phyloP scores from a whole-genome alignment of 1,140 invertebrate genomes.

The Cotesia typhae region DNA sequence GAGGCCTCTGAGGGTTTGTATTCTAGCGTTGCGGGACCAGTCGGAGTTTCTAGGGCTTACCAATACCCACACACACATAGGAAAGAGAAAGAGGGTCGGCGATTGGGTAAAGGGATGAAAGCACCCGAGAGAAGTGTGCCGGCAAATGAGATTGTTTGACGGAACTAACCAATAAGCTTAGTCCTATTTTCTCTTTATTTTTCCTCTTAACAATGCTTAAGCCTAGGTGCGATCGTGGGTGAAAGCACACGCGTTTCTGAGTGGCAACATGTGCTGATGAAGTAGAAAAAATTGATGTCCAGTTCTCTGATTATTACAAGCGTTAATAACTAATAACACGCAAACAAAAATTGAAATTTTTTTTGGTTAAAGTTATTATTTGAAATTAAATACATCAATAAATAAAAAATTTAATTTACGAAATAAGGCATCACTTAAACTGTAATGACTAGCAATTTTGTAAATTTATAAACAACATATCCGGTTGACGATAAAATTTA shows the following conservation, averaged over 20 bases:
- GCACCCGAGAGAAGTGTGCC: constrained; percentile 43
- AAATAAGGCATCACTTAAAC: background rate
- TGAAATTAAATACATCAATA: no score
- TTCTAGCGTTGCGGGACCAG: constrained; percentile 46
- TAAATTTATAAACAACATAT: constrained; percentile 53
- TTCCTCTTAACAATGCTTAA: constrained; percentile 8
- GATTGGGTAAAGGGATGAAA: constrained; percentile 40
- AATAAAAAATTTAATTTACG: constrained; percentile 13
- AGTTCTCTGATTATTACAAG: background rate
- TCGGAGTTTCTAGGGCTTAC: constrained; percentile 19
- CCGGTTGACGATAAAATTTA: constrained; percentile 56
- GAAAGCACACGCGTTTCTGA: background rate
- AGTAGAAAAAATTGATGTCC: constrained; percentile 3
- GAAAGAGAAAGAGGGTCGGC: constrained; percentile 42
- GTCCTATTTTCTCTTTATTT: constrained; percentile 7
- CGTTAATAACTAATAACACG: background rate
- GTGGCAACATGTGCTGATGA: constrained; percentile 18
- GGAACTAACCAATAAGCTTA: constrained; percentile 57
- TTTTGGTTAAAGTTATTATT: no score
- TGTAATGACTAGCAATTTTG: background rate
- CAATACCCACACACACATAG: constrained; percentile 31
- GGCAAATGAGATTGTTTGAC: constrained; percentile 65
- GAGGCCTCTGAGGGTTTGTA: constrained; percentile 57
- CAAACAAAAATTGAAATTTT: background rate
- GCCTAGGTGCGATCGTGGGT: background rate